These are phyloP conservation scores for Manis javanica DNA, from an alignment of 2,797 vertebrate species.

Conservation along the genomic window DNA sequence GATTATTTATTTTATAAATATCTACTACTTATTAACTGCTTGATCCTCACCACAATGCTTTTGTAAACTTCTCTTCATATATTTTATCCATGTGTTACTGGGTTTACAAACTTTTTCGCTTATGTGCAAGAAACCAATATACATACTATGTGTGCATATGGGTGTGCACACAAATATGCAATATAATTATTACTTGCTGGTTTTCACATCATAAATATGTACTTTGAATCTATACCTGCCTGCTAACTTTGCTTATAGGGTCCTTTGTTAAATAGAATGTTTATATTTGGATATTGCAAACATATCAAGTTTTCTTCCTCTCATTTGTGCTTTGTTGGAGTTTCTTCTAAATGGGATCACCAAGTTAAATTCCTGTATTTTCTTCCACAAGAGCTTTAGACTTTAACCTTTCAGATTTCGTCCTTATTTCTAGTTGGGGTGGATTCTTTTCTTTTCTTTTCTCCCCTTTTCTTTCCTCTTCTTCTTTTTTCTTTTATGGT, in stretches of 20 bases:
- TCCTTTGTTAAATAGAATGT: neutral
- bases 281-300: conserved; percentile 14
- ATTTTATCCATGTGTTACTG: neutral
- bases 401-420: conserved; percentile 35
- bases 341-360: neutral
- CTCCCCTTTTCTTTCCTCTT: neutral
- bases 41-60: neutral
- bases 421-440: neutral
- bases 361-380: conserved; percentile 7
- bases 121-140: neutral
- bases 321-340: neutral
- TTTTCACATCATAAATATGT: conserved; percentile 3
- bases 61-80: neutral
- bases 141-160: neutral
- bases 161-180: neutral
- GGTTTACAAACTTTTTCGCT: neutral
- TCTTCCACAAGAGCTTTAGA: conserved; percentile 20
- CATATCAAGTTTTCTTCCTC: neutral
- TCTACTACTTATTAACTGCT: neutral
- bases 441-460: neutral
- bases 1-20: conserved; percentile 8
- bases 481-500: neutral
- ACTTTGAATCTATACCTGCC: neutral
- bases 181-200: neutral
- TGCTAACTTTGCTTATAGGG: neutral